These are phyloP conservation scores for Danio rerio DNA, from an alignment of 2,113 vertebrate species.

Conservation along the genomic window GRCz12tu NC_133184.1:33703501-33704000, in stretches of 20 bases:
- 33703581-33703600: constrained; percentile 49
- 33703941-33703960: not conserved
- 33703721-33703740: constrained; percentile 69
- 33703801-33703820: constrained; percentile 22
- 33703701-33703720: constrained; percentile 62
- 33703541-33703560: constrained; percentile 8
- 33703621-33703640: constrained; percentile 54
- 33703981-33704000: not conserved
- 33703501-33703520: constrained; percentile 37
- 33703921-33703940: not conserved
- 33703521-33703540: constrained; percentile 48
- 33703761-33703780: constrained; percentile 26
- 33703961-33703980: not conserved
- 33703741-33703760: constrained; percentile 69
- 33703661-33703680: constrained; percentile 57
- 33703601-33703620: not conserved
- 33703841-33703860: constrained; percentile 28
- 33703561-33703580: constrained; percentile 52
- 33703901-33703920: constrained; percentile 33
- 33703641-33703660: constrained; percentile 27
- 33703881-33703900: not conserved
- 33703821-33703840: constrained; percentile 62
- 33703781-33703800: not conserved
- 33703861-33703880: constrained; percentile 23
- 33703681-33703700: constrained; percentile 58